Base-by-base conservation (phyloP, 2,797 vertebrate species). In the Neomorphus geoffroyi region DNA sequence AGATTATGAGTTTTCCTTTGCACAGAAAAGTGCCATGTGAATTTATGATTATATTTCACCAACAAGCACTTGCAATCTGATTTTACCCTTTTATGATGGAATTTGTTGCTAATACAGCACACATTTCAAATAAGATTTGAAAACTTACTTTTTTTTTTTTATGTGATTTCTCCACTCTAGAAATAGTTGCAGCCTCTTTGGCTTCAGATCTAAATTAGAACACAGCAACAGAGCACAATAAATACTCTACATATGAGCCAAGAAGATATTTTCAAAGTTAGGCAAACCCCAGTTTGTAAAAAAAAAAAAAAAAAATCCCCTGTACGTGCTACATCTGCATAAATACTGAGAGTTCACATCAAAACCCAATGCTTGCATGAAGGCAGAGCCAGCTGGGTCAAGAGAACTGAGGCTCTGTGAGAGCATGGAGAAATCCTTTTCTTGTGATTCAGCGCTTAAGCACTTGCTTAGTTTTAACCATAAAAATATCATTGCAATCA, bases 301-400 rank as follows among this genome's bases (percentile, higher is more conserved):
- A 46, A 73, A 67, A 73, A 75, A 75, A 48, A 48, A 24, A 21
- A 22, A 7, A 45, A 45, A 21, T 22, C 27, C 43, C 53, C 21
- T 0, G 1, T 57, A 50, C 4, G 7, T 45, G 51, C 62, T 61
- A 37, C 35, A 58, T 81, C 66, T 86, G 60, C 53, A 41, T 58
- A 60, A 90, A 90, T 15, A 53, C 48, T 30, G 19, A 50, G 35
- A 60, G 64, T 53, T 81, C 16, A 4, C 56, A 39, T 32, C 32
- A 93, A 79, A 58, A 26, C 53, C 33, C 0, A 0, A 28, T 22
- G 66, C 0, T 1, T 27, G 39, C 5, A 0, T 1, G 1, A 74
- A 10, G 57, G 24, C 3, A 0, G 62, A 73, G 80, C 66, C 95
- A 88, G 85, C 77, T 71, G 22, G 73, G 82, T 37, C 64, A 46